Base-by-base conservation (phyloP, 2,113 vertebrate genomes). In the Todiramphus saurophagus region DNA sequence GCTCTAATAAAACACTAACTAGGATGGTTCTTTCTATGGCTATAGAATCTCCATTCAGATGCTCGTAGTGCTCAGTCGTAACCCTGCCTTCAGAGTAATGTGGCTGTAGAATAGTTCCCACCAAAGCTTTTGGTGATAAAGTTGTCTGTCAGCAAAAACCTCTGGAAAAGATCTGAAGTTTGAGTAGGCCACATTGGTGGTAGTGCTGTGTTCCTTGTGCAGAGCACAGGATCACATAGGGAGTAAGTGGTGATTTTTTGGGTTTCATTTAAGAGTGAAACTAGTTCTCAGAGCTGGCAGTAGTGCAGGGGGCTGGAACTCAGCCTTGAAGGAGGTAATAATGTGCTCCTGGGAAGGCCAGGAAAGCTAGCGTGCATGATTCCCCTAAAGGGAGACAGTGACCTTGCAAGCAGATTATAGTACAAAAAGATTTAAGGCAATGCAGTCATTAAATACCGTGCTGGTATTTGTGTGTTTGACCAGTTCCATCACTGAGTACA, bases 391-490 rank as follows among this genome's bases (percentile, higher is more conserved):
- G 90, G 82, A 80, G 79, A 56, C n/a, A n/a, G 35, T 86, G 94
- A 95, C 94, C 94, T 97, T 96, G 83, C 7, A 63, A 77, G 55
- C 72, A 80, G 88, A 58, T 92, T 20, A 74, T 11, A 58, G 41
- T 55, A 35, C 50, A 69, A 11, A 73, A 69, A 37, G n/a, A 15
- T 95, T 82, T 81, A 72, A 80, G 78, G 85, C 84, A 79, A 2
- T 10, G 63, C 31, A 19, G 30, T 41, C 0, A 2, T 90, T 67
- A 93, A 96, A 68, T 78, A 39, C 16, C 16, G 4, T 6, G 4
- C 12, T 55, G 66, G 25, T 14, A 20, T 85, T 60, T 60, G 48
- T 1, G 17, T 55, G n/a, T 44, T 86, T 85, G 75, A 25, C 75
- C 41, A 10, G 13, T 20, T 73, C 14, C 43, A 37, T 46, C 13